Percentiles rank a stretch among this genome's conserved stretches.
phyloP scores from a whole-genome alignment of 35 echinoderm and acorn worm genomes.

The Nesometra sesokonis region DNA sequence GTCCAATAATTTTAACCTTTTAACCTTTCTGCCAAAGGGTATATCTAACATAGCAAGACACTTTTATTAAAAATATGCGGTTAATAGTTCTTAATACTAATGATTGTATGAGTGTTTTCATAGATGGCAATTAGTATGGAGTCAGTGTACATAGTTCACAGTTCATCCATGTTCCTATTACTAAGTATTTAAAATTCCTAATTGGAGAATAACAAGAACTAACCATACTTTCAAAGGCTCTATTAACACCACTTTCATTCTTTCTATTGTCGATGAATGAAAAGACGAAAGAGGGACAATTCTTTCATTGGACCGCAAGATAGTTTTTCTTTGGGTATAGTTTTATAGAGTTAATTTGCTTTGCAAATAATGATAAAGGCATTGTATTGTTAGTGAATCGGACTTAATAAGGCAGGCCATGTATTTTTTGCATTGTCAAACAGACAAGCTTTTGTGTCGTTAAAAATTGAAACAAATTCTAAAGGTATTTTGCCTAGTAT shows the following conservation, averaged over 20 bases:
- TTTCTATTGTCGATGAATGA: not conserved
- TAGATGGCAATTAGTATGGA: too few relatives aligned
- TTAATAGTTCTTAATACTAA: too few relatives aligned
- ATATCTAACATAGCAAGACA: too few relatives aligned
- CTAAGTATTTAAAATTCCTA: not conserved
- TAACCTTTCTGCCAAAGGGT: too few relatives aligned
- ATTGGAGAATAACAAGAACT: not conserved
- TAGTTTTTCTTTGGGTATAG: not conserved
- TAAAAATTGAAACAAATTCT: not conserved
- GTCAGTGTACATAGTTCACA: not conserved
- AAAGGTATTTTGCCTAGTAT: not conserved
- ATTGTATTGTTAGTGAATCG: not conserved
- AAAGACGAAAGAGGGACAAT: not conserved
- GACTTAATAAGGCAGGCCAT: not conserved
- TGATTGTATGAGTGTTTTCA: too few relatives aligned
- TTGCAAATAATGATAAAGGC: not conserved
- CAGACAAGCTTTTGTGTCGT: not conserved
- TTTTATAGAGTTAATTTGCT: not conserved
- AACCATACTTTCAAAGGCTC: not conserved
- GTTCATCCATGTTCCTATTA: not conserved
- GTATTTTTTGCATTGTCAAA: not conserved
- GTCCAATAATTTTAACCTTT: too few relatives aligned
- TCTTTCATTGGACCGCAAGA: not conserved
- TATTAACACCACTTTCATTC: not conserved
- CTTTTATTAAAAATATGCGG: too few relatives aligned